Evolutionary conservation across 2,113 vertebrate genomes (phyloP).

Genomic region (Baryphthengus martii): DNA sequence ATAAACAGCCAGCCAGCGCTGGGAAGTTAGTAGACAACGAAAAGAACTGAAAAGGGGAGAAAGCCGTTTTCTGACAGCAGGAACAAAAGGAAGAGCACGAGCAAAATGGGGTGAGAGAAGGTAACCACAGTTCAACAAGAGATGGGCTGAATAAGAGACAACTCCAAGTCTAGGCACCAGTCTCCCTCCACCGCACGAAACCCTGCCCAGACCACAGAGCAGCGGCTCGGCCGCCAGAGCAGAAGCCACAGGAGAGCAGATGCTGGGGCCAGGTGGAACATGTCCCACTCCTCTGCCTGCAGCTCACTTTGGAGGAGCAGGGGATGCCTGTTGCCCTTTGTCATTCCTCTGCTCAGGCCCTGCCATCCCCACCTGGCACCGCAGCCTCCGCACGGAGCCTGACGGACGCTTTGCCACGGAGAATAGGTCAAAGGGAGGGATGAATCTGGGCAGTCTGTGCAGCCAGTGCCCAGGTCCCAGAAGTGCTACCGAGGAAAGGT

Average conservation of each 20-base stretch:
- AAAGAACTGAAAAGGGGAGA: background rate
- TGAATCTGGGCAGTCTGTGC: background rate
- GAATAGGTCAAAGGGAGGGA: background rate
- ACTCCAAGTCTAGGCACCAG: background rate
- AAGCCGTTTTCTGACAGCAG: background rate
- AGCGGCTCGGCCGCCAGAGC: fast-evolving
- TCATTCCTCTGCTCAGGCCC: background rate
- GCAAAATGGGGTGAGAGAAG: background rate
- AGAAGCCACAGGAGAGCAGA: background rate
- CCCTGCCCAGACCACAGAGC: background rate
- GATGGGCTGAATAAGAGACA: background rate
- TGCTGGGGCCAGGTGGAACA: background rate
- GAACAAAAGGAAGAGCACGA: background rate
- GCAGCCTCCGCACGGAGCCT: background rate
- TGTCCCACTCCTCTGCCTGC: background rate
- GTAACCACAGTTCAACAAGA: background rate
- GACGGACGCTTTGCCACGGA: background rate
- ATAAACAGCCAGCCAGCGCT: background rate
- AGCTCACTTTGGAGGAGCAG: background rate
- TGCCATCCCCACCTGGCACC: background rate
- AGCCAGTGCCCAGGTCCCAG: background rate
- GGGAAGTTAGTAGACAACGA: background rate
- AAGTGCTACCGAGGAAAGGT: background rate
- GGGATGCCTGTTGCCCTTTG: background rate
- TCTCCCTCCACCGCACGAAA: background rate